These are phyloP conservation scores for Timema podura DNA, from an alignment of 2,888 invertebrate genomes.

Conservation along the genomic window DNA sequence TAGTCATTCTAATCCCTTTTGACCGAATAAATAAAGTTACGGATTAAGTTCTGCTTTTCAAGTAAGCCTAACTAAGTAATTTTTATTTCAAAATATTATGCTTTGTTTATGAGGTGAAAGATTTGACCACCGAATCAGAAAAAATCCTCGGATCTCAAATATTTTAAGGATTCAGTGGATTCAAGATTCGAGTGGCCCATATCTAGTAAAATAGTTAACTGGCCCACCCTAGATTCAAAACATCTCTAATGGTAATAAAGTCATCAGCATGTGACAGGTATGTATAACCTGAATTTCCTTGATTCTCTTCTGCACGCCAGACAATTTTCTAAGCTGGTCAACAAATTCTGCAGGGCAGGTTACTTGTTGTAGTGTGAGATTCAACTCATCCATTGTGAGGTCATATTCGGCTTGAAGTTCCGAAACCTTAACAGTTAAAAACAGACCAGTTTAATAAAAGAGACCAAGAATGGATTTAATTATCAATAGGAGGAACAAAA, in stretches of 20 bases:
- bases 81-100: not conserved
- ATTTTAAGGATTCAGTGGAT: not conserved
- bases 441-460: too few species aligned
- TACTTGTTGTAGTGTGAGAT: slow-evolving; percentile 39
- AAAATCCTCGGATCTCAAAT: too few species aligned
- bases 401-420: slow-evolving; percentile 59
- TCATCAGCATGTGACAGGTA: not conserved
- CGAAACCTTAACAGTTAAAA: too few species aligned
- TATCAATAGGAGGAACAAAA: too few species aligned
- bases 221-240: not conserved
- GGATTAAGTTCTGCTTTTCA: too few species aligned
- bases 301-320: slow-evolving; percentile 40
- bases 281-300: slow-evolving; percentile 36
- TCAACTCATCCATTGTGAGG: slow-evolving; percentile 54
- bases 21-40: too few species aligned
- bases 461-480: too few species aligned
- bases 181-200: not conserved
- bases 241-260: too few species aligned
- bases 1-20: too few species aligned
- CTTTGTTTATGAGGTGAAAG: too few species aligned
- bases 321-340: slow-evolving; percentile 38
- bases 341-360: slow-evolving; percentile 26
- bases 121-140: too few species aligned
- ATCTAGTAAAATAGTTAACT: not conserved
- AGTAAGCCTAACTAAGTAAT: too few species aligned